Evolutionary conservation across 2,797 vertebrate species (phyloP).

Genomic region (Vultur gryphus): DNA sequence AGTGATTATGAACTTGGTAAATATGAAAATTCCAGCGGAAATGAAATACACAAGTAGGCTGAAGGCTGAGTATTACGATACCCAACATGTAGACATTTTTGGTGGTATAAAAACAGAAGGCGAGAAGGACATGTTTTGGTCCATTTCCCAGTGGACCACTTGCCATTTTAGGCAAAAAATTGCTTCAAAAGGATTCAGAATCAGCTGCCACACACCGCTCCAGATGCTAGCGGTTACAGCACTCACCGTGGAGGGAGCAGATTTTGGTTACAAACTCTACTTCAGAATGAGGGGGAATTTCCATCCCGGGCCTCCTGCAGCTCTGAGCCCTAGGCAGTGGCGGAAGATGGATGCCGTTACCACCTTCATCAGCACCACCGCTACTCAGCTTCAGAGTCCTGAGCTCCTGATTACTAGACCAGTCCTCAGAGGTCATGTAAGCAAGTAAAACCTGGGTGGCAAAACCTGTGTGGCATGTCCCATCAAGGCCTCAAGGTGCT

Average conservation of each 20-base stretch:
- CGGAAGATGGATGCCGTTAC: accelerated
- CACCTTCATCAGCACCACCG: neutral
- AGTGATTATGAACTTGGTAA: neutral
- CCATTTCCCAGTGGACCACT: neutral
- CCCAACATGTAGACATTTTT: accelerated
- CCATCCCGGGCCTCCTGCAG: neutral
- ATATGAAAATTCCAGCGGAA: neutral
- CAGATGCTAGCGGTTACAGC: neutral
- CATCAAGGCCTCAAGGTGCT: neutral
- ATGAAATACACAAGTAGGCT: neutral
- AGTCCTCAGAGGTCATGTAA: accelerated
- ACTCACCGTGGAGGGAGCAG: neutral
- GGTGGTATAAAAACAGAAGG: neutral
- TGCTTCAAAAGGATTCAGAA: neutral
- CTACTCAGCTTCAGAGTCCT: no score
- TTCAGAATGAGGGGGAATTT: neutral
- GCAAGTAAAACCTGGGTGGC: neutral
- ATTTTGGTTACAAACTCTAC: neutral
- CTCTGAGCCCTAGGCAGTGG: neutral
- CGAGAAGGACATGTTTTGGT: neutral
- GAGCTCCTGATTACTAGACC: neutral
- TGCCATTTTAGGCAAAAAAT: neutral
- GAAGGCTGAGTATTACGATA: neutral
- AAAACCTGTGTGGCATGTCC: neutral
- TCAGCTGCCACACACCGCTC: neutral